Conservation (phyloP, 1,140 invertebrate genomes). For the Heterodera carotae region DNA sequence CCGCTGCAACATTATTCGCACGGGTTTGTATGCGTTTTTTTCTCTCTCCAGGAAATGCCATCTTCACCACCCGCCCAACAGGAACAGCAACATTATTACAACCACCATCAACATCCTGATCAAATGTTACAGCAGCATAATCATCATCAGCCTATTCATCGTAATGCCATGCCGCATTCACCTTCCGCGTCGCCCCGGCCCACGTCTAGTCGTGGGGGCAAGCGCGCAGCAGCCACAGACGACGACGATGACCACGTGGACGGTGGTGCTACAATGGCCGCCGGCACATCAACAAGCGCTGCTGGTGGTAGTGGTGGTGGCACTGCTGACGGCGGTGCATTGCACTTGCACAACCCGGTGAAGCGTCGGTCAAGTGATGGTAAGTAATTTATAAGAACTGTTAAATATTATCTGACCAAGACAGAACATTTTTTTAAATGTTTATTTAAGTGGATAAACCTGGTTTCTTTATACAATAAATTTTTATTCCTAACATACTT, state of each 20-base stretch:
- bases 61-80: constrained; percentile 3
- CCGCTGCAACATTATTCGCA: too few relatives aligned
- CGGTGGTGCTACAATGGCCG: background rate
- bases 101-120: background rate
- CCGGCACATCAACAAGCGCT: background rate
- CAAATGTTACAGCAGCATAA: background rate
- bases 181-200: constrained; percentile 11
- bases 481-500: too few relatives aligned
- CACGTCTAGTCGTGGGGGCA: constrained; percentile 23
- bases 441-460: too few relatives aligned
- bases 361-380: constrained; percentile 42
- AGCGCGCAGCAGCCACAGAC: constrained; percentile 6
- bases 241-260: constrained; percentile 1
- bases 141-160: background rate
- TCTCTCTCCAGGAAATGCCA: background rate
- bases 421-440: too few relatives aligned
- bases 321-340: background rate
- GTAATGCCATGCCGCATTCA: background rate
- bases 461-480: too few relatives aligned
- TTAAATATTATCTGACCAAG: too few relatives aligned
- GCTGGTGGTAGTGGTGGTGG: too few relatives aligned
- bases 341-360: constrained; percentile 32
- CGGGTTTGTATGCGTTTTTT: too few relatives aligned
- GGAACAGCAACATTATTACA: background rate
- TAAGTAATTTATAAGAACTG: constrained; percentile 1